Conservation (phyloP, 2,888 invertebrate species). For the Notocelia uddmanniana region DNA sequence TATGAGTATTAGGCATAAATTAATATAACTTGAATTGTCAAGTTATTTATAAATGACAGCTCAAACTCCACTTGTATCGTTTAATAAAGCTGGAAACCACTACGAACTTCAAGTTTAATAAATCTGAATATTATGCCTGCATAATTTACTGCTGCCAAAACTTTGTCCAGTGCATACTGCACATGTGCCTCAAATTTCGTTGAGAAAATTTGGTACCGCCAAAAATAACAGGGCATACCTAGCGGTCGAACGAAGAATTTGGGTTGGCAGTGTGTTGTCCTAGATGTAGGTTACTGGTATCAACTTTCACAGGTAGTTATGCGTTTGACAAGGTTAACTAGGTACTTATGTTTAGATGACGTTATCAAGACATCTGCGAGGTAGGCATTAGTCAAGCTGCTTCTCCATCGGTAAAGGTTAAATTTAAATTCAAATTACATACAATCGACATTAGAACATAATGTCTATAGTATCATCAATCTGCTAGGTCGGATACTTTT, state of each 20-base stretch:
- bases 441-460: too few species aligned
- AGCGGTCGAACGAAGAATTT: background rate
- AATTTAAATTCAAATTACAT: too few species aligned
- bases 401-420: too few species aligned
- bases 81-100: constrained; percentile 8
- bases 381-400: too few species aligned
- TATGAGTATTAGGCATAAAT: background rate
- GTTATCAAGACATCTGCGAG: too few species aligned
- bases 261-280: background rate
- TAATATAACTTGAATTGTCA: too few species aligned
- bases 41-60: background rate
- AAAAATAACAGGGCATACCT: constrained; percentile 18
- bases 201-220: constrained; percentile 27
- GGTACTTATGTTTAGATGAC: too few species aligned
- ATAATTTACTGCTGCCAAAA: constrained; percentile 32
- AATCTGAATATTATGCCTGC: constrained; percentile 30
- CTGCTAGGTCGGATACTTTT: too few species aligned
- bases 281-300: background rate
- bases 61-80: constrained; percentile 5
- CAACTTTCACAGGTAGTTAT: too few species aligned
- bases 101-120: constrained; percentile 17
- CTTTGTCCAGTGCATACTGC: constrained; percentile 31
- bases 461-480: too few species aligned
- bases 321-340: too few species aligned
- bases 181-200: constrained; percentile 37